These are phyloP conservation scores for Ladona fulva DNA, from an alignment of 1,140 invertebrate genomes.

Conservation along the genomic window DNA sequence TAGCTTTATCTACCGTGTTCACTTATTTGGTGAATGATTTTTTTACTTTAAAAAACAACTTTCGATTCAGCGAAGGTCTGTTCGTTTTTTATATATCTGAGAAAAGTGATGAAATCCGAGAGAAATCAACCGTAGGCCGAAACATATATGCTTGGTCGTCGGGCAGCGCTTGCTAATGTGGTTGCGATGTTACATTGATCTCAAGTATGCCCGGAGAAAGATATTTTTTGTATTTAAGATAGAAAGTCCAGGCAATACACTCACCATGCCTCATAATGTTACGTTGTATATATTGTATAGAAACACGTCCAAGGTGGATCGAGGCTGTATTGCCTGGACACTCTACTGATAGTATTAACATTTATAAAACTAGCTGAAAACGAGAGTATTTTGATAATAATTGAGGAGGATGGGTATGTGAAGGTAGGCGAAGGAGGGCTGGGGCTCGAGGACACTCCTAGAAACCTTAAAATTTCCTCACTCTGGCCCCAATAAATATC, in stretches of 20 bases:
- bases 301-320: neutral
- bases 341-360: slow-evolving; percentile 12
- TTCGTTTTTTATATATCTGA: slow-evolving; percentile 13
- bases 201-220: slow-evolving; percentile 14
- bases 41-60: slow-evolving; percentile 7
- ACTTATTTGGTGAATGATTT: slow-evolving; percentile 13
- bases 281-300: slow-evolving; percentile 15
- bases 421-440: neutral
- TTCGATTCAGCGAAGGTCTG: slow-evolving; percentile 2
- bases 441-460: neutral
- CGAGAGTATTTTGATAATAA: slow-evolving; percentile 11
- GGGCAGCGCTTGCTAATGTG: neutral
- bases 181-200: slow-evolving; percentile 15
- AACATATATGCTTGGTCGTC: too few species aligned
- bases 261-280: slow-evolving; percentile 12
- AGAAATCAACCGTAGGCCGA: neutral
- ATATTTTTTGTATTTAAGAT: slow-evolving; percentile 9
- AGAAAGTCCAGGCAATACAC: slow-evolving; percentile 14
- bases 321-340: slow-evolving; percentile 7
- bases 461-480: neutral
- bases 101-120: neutral
- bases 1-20: slow-evolving; percentile 15
- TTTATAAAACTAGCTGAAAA: slow-evolving; percentile 12
- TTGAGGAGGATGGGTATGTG: neutral
- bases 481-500: neutral